A percentile compares a stretch with the other conserved stretches of the same genome.
Conservation (phyloP, 1,140 invertebrate genomes). For the Achatina immaculata region DNA sequence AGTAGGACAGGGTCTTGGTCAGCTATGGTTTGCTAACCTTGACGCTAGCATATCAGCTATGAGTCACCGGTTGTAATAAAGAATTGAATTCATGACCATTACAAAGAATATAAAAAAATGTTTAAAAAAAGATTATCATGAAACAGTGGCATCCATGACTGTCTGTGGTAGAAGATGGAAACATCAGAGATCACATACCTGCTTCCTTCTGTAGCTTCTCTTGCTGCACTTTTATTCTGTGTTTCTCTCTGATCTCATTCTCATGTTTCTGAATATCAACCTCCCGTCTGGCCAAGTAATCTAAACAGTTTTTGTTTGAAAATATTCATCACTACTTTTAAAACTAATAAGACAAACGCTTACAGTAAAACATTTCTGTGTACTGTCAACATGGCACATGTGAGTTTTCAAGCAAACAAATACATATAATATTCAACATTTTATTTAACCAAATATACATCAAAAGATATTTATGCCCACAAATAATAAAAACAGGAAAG, state of each 20-base stretch:
- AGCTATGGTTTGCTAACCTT: too few species aligned
- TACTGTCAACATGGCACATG: not conserved
- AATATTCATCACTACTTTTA: not conserved
- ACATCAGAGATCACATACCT: not conserved
- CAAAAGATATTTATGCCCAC: not conserved
- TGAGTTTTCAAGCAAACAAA: not conserved
- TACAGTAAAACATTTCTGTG: not conserved
- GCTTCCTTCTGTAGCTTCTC: not conserved
- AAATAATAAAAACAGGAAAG: not conserved
- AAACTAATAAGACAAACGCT: not conserved
- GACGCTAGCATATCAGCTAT: too few species aligned
- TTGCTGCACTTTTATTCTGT: not conserved
- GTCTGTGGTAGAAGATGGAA: not conserved
- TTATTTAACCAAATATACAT: not conserved
- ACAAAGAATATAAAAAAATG: too few species aligned
- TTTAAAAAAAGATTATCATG: not conserved
- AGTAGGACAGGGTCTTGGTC: too few species aligned
- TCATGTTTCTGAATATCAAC: conserved; percentile 25
- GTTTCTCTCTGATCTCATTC: conserved; percentile 18
- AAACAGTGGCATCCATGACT: not conserved
- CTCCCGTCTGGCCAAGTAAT: conserved; percentile 11
- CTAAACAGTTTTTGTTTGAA: too few species aligned
- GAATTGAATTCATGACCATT: not conserved
- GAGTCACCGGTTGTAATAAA: not conserved
- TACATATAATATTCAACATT: not conserved